phyloP scores from a whole-genome alignment of 2,797 vertebrate genomes.

The Emydoidea blandingii region DNA sequence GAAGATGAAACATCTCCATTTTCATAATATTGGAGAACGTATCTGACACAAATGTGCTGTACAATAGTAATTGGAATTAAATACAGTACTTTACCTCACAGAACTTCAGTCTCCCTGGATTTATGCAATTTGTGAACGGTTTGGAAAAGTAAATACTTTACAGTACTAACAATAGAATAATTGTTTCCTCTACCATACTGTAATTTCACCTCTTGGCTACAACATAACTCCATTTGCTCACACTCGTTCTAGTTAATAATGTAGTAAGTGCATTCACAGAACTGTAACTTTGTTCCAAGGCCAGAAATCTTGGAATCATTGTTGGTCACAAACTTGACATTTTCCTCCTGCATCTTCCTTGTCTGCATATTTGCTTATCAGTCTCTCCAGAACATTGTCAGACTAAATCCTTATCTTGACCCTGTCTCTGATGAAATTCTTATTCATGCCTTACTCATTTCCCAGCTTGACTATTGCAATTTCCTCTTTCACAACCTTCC shows the following conservation, averaged over 20 bases:
- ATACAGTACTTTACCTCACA: not conserved
- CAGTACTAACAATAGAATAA: not conserved
- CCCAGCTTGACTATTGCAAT: not conserved
- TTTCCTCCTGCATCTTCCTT: not conserved
- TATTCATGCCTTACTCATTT: conserved; percentile 52
- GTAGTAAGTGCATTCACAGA: conserved; percentile 25
- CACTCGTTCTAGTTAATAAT: not conserved
- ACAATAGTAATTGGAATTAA: not conserved
- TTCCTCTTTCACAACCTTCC: not conserved
- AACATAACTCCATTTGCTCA: conserved; percentile 23
- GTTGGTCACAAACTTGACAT: not conserved
- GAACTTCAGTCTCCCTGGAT: not conserved
- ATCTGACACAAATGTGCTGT: not conserved
- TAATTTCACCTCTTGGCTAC: conserved; percentile 14
- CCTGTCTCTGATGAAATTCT: not conserved
- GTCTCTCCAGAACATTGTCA: conserved; percentile 13
- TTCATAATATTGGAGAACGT: not conserved
- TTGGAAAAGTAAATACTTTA: not conserved
- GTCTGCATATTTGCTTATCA: conserved; percentile 49
- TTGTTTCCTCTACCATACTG: not conserved
- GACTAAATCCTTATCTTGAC: not conserved
- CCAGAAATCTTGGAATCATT: conserved; percentile 28
- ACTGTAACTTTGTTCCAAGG: conserved; percentile 3
- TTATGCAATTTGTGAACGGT: not conserved
- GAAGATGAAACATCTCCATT: not conserved